These are phyloP conservation scores for Mellivora capensis DNA, from an alignment of 2,113 vertebrate genomes.

Conservation along the genomic window DNA sequence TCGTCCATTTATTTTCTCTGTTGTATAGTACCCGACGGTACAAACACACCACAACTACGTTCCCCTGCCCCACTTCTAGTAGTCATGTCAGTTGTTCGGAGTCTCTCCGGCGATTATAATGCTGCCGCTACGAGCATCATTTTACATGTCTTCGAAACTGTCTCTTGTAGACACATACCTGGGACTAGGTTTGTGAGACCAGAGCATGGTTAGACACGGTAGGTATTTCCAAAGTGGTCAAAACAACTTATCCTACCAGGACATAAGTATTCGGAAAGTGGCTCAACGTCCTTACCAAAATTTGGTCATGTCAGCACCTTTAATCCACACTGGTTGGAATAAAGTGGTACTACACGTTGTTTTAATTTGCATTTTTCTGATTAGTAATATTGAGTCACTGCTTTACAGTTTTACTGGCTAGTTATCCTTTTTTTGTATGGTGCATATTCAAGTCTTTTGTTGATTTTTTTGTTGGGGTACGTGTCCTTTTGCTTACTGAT, in stretches of 20 bases:
- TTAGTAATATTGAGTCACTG: background rate
- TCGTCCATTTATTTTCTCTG: background rate
- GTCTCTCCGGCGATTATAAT: background rate
- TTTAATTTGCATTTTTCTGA: background rate
- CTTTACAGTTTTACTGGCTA: background rate
- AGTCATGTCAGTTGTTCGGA: background rate
- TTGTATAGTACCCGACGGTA: background rate
- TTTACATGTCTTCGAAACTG: background rate
- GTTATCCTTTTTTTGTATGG: background rate
- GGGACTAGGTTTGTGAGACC: background rate
- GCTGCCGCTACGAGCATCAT: background rate
- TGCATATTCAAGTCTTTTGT: background rate
- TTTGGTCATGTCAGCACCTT: background rate
- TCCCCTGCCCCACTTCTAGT: background rate
- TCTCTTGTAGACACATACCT: background rate
- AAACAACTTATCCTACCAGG: background rate
- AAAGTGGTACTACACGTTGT: background rate
- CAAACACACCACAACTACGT: background rate
- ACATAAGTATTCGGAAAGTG: background rate
- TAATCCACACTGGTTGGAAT: background rate
- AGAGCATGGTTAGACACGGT: background rate
- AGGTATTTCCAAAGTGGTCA: background rate
- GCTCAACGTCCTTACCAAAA: background rate
- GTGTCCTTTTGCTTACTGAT: background rate
- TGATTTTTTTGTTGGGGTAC: background rate